These are phyloP conservation scores for Mactromeris polynyma DNA, from an alignment of 2,888 invertebrate species.

Conservation along the genomic window DNA sequence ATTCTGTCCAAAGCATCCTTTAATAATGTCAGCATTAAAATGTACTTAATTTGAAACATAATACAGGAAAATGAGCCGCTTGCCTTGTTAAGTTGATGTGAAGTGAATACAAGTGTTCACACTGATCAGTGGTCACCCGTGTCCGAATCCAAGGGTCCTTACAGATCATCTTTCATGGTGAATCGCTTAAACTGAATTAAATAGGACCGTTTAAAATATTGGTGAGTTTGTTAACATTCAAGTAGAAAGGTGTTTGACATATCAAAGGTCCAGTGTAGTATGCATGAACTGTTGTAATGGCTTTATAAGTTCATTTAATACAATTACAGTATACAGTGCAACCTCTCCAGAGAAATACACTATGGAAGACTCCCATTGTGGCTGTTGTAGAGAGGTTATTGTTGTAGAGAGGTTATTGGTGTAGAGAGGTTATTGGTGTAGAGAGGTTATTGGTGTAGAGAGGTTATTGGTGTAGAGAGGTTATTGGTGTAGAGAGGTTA, in stretches of 20 bases:
- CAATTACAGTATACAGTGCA: neutral
- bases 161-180: constrained; percentile 21
- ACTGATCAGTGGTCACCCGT: constrained; percentile 20
- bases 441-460: too few species aligned
- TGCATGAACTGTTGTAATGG: neutral
- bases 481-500: too few species aligned
- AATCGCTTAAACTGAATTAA: constrained; percentile 25
- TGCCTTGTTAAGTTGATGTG: neutral
- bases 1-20: neutral
- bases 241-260: neutral
- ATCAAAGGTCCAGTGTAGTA: neutral
- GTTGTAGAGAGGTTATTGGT: too few species aligned
- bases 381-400: too few species aligned
- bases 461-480: too few species aligned
- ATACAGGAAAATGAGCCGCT: neutral
- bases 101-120: neutral
- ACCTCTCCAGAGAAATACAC: neutral
- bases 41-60: constrained; percentile 28
- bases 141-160: neutral
- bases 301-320: constrained; percentile 1
- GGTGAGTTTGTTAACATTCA: constrained; percentile 6
- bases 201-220: constrained; percentile 14
- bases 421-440: too few species aligned
- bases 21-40: constrained; percentile 11
- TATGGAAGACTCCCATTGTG: too few species aligned